These are phyloP conservation scores for Drosophila gunungcola DNA, from an alignment of 1,140 invertebrate genomes.

Conservation along the genomic window DNA sequence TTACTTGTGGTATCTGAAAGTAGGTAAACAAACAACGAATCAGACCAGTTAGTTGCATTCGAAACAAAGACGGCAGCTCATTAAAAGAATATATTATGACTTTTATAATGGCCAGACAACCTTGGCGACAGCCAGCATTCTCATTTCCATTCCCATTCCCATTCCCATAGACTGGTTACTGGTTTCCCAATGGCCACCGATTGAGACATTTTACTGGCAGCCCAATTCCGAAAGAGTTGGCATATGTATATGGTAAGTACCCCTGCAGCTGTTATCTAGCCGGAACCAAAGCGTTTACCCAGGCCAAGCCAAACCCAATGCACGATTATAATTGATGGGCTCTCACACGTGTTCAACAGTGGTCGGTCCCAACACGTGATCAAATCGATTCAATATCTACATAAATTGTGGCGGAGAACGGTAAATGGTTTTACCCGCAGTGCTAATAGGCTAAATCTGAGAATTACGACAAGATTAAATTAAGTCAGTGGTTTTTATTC, in stretches of 20 bases:
- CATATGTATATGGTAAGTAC: slow-evolving; percentile 17
- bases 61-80: slow-evolving; percentile 16
- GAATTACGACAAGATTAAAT: slow-evolving; percentile 8
- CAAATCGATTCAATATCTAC: slow-evolving; percentile 1
- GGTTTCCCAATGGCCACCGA: slow-evolving; percentile 8
- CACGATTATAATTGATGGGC: slow-evolving; percentile 43
- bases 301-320: slow-evolving; percentile 13
- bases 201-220: slow-evolving; percentile 7
- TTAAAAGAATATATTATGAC: slow-evolving; percentile 45
- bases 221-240: slow-evolving; percentile 25
- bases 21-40: slow-evolving; percentile 9
- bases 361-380: slow-evolving; percentile 25
- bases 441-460: slow-evolving; percentile 5
- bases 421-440: background rate
- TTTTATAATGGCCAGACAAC: slow-evolving; percentile 40
- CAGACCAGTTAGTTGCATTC: slow-evolving; percentile 38
- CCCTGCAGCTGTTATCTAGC: slow-evolving; percentile 39
- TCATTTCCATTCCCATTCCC: slow-evolving; percentile 17
- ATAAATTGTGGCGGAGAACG: slow-evolving; percentile 4
- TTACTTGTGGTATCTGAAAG: slow-evolving; percentile 55
- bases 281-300: slow-evolving; percentile 14
- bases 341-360: slow-evolving; percentile 17
- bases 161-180: slow-evolving; percentile 21
- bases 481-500: background rate
- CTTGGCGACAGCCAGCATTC: slow-evolving; percentile 31